Percentiles rank a stretch among this genome's conserved stretches.
Evolutionary conservation across 2,113 vertebrate species (phyloP).

Genomic region (Herpailurus yagouaroundi): DNA sequence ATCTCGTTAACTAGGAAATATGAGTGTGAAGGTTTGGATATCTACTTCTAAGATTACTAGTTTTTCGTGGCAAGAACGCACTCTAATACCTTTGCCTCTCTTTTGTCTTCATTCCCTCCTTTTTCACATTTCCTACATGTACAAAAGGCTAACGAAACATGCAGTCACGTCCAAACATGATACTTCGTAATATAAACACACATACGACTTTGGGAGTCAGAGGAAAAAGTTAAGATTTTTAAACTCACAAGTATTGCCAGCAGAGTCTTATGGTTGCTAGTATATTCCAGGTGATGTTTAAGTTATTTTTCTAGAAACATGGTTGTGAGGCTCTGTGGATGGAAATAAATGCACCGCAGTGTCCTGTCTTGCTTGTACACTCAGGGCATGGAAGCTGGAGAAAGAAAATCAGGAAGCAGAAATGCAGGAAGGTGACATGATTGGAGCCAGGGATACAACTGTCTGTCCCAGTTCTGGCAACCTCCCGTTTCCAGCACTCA

Average conservation of each 20-base stretch:
- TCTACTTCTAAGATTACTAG: background rate
- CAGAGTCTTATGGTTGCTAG: background rate
- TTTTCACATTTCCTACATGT: background rate
- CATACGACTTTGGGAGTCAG: background rate
- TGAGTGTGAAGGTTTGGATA: background rate
- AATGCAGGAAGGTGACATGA: accelerated
- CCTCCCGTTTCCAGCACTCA: background rate
- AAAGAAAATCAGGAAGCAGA: background rate
- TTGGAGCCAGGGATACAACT: background rate
- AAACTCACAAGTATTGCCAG: background rate
- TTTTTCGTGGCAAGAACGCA: background rate
- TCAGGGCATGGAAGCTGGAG: background rate
- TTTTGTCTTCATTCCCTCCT: background rate
- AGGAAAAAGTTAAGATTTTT: background rate
- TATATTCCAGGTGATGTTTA: background rate
- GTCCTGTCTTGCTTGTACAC: background rate
- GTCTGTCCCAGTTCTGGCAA: background rate
- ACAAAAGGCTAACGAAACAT: background rate
- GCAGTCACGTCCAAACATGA: background rate
- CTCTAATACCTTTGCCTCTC: background rate
- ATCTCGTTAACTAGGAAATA: background rate
- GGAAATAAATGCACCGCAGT: background rate
- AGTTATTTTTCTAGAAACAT: background rate
- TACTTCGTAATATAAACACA: background rate
- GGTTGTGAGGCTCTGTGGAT: background rate